These are phyloP conservation scores for Urocyon cinereoargenteus DNA, from an alignment of 2,797 vertebrate species.

Conservation along the genomic window DNA sequence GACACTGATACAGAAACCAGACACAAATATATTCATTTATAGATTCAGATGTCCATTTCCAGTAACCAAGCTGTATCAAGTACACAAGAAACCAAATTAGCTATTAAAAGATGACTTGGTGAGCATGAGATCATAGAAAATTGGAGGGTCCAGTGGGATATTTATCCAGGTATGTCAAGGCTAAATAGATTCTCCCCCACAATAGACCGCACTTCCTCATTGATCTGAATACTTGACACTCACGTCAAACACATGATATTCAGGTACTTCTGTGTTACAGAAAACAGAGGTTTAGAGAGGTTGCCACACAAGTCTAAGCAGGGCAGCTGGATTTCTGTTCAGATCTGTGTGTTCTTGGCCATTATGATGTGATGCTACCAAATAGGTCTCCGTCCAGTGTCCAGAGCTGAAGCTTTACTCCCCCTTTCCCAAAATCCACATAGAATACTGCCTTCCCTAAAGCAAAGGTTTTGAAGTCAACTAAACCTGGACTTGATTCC, in stretches of 20 bases:
- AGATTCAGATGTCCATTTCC: background rate
- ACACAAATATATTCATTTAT: conserved; percentile 1
- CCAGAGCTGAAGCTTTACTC: background rate
- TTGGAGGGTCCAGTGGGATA: background rate
- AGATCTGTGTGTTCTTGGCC: background rate
- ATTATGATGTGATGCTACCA: background rate
- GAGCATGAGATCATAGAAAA: background rate
- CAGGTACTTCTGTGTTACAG: conserved; percentile 15
- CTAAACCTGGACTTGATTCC: background rate
- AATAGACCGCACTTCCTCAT: background rate
- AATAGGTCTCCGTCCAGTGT: background rate
- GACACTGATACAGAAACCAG: background rate
- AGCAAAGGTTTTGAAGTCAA: background rate
- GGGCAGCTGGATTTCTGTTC: background rate
- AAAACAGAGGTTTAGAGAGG: background rate
- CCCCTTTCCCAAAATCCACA: background rate
- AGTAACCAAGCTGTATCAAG: background rate
- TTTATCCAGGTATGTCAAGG: background rate
- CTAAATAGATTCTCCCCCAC: background rate
- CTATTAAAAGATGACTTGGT: background rate
- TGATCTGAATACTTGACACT: background rate
- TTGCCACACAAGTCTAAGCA: background rate
- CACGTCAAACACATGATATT: background rate
- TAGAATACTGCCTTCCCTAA: background rate
- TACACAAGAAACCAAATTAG: conserved; percentile 33